phyloP scores from a whole-genome alignment of 2,888 invertebrate genomes.

The Drosophila atripex region DNA sequence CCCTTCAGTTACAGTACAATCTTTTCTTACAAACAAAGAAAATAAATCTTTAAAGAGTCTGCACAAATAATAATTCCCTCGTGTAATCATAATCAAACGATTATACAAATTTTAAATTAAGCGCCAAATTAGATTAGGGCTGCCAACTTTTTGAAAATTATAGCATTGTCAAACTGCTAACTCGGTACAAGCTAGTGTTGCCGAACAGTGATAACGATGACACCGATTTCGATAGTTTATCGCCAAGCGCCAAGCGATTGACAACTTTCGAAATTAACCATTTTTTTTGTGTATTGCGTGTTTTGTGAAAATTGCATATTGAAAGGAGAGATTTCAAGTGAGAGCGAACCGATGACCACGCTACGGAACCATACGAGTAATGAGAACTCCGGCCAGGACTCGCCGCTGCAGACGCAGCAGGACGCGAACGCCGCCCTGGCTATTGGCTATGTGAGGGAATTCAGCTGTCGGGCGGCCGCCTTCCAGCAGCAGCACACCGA shows the following conservation, averaged over 20 bases:
- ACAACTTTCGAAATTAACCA: slow-evolving; percentile 1
- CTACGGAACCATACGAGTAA: slow-evolving; percentile 32
- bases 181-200: not conserved
- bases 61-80: no score
- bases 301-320: not conserved
- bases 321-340: slow-evolving; percentile 8
- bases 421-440: slow-evolving; percentile 63
- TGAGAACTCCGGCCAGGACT: slow-evolving; percentile 43
- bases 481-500: slow-evolving; percentile 76
- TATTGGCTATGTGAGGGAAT: slow-evolving; percentile 79
- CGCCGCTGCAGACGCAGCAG: slow-evolving; percentile 35
- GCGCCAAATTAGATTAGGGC: not conserved
- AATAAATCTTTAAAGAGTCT: no score
- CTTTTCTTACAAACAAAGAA: no score
- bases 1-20: no score
- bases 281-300: not conserved
- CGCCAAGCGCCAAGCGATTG: slow-evolving; percentile 5
- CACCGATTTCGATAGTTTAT: slow-evolving; percentile 37
- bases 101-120: not conserved
- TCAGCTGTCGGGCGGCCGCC: slow-evolving; percentile 69
- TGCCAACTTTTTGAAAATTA: not conserved
- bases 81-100: not conserved
- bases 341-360: slow-evolving; percentile 34
- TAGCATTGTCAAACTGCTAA: not conserved
- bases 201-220: slow-evolving; percentile 24